Evolutionary conservation across 2,113 vertebrate species (phyloP), one percentile per base, ranked within the genome.

Genomic region (Aplodontia rufa): DNA sequence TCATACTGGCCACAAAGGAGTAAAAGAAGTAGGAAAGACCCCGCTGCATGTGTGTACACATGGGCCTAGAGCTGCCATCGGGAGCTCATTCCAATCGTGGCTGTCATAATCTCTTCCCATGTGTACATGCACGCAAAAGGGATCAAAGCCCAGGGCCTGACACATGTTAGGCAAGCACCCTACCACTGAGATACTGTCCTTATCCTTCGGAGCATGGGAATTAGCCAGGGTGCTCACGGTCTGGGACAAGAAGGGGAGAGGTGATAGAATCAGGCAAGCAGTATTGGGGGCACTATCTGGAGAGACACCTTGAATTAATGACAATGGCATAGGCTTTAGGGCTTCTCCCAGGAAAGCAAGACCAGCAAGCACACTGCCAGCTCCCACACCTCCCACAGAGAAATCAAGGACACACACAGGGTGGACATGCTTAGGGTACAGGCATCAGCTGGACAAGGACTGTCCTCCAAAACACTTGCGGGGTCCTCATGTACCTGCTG

Each of bases 21-120:
- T 30, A 58, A 35, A 88, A 78, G 40, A 51, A 78, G 26, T 20
- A 13, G 37, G 58, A 6, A n/a, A 30, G 32, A 2, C 30, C 35
- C 8, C 4, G 13, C 9, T 37, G 1, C 11, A n/a, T n/a, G n/a
- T n/a, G n/a, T n/a, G n/a, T n/a, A 11, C 35, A 4, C 49, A 14
- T 14, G 22, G 6, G 1, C 37, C 28, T 71, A 13, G 9, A 96
- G 84, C 30, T 20, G 16, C 58, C 32, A 37, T 12, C 47, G 69
- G 64, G 8, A 64, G n/a, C 30, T 53, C 51, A 49, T 60, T 60
- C 32, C 28, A 28, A 35, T 49, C n/a, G n/a, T 3, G 12, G 58
- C 47, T n/a, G n/a, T n/a, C 26, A 49, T 37, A 22, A 87, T 68
- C 88, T 69, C 35, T 68, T 19, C 62, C n/a, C 32, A 20, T 4